These are phyloP conservation scores for Hybos culiciformis DNA, from an alignment of 2,888 invertebrate genomes.

Conservation along the genomic window DNA sequence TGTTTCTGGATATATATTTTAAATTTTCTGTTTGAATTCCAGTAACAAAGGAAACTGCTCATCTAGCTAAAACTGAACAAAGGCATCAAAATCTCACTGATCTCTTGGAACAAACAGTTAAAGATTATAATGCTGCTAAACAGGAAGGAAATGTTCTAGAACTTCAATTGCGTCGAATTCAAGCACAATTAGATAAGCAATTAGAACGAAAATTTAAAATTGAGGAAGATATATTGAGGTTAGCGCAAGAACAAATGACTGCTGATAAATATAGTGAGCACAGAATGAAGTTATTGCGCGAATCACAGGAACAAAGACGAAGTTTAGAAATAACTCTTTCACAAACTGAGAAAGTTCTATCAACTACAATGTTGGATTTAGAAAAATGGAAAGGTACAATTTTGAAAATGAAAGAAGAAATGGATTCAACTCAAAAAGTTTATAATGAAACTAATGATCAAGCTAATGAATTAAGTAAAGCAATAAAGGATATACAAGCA, in stretches of 20 bases:
- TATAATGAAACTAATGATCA: conserved; percentile 35
- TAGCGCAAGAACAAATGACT: conserved; percentile 52
- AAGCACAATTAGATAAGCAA: conserved; percentile 39
- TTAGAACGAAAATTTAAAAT: conserved; percentile 40
- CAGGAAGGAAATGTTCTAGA: conserved; percentile 30
- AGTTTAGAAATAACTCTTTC: conserved; percentile 30
- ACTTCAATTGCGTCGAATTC: conserved; percentile 27
- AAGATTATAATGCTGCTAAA: conserved; percentile 43
- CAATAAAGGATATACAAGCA: conserved; percentile 36
- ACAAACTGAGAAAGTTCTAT: conserved; percentile 42
- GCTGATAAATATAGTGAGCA: conserved; percentile 52
- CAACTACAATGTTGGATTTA: conserved; percentile 35
- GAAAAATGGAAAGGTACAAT: conserved; percentile 28
- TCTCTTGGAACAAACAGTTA: conserved; percentile 47
- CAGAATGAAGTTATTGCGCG: conserved; percentile 34
- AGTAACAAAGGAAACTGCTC: conserved; percentile 43
- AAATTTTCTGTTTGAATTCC: conserved; percentile 9
- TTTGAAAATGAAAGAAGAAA: conserved; percentile 21
- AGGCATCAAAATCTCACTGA: conserved; percentile 42
- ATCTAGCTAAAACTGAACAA: conserved; percentile 38
- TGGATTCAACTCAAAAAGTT: conserved; percentile 21
- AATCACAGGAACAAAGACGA: conserved; percentile 36
- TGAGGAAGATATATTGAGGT: conserved; percentile 49
- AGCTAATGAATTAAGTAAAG: conserved; percentile 32
- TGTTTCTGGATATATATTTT: neutral